Base-by-base conservation (phyloP, 2,888 invertebrate genomes). In the Willowsia nigromaculata region DNA sequence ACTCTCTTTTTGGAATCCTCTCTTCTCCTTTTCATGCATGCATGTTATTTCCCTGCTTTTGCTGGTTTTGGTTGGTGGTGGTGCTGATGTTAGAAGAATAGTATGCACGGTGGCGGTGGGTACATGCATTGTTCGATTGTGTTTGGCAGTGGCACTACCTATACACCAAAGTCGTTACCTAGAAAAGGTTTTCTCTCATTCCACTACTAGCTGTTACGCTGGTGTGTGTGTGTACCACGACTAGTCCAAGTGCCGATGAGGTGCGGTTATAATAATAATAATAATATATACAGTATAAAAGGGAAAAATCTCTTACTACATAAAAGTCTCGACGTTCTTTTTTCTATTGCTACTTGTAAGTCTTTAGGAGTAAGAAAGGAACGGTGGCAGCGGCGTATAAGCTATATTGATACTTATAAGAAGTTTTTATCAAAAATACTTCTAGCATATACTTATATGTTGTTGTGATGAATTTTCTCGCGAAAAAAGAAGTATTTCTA, bases 121-220 rank as follows among this genome's bases (percentile, higher is more conserved):
- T 43, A 80, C 71, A n/a, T 68, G 47, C 53, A 74, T 84, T 85
- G 84, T 71, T 71, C 59, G 56, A 18, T 65, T 68, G 22, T 80
- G 18, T 68, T 33, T 43, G 18, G 62, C 59, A 59, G 37, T 68
- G 68, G 47, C 47, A 47, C 80, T 40, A 86, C 86, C 80, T 80
- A 65, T 68, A 86, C 68, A 62, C 30, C 68, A 81, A 85, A 71
- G 74, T 59, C 85, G 76, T 85, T 88, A 88, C 88, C 88, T 88
- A 81, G 74, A 53, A 76, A 85, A 82, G 82, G 82, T 83, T 88
- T 88, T 47, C 56, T 74, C 88, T 88, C 88, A 88, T 88, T 88
- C 88, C 88, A 82, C 82, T 85, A 85, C 85, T 88, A 82, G 88
- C 82, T 88, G 82, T 71, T 82, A 81, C 82, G 82, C 88, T 88